A percentile compares a stretch with the other conserved stretches of the same genome.
These are phyloP conservation scores for Xyrichtys novacula DNA, from an alignment of 2,797 vertebrate genomes.

Conservation along the genomic window DNA sequence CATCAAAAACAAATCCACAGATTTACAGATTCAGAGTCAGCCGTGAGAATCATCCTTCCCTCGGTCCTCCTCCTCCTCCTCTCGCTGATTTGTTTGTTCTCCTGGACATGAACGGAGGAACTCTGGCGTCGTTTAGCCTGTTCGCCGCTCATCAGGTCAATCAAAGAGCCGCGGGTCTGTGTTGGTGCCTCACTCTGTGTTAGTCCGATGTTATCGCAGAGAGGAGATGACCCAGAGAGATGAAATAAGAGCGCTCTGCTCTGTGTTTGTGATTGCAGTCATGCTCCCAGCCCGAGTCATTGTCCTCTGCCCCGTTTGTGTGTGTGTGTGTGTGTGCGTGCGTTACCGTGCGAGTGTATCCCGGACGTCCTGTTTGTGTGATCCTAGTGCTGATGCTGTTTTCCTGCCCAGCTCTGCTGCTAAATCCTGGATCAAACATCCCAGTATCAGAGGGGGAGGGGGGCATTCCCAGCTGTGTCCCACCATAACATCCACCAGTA, in stretches of 20 bases:
- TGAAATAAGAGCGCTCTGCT: slow-evolving; percentile 15
- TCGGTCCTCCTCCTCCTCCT: too few relatives aligned
- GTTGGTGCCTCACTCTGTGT: background rate
- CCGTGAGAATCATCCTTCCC: too few relatives aligned
- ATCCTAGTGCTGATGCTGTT: slow-evolving; percentile 43
- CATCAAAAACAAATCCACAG: too few relatives aligned
- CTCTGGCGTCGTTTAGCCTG: background rate
- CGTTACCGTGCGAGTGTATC: slow-evolving; percentile 48
- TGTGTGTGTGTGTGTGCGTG: slow-evolving; percentile 12
- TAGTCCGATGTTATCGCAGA: slow-evolving; percentile 4
- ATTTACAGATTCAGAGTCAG: too few relatives aligned
- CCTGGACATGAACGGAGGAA: background rate
- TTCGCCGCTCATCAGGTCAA: background rate
- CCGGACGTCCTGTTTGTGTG: slow-evolving; percentile 79
- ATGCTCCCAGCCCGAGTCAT: slow-evolving; percentile 2
- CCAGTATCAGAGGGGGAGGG: slow-evolving; percentile 3
- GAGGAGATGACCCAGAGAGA: slow-evolving; percentile 23
- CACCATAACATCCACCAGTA: slow-evolving; percentile 10
- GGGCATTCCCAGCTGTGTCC: slow-evolving; percentile 16
- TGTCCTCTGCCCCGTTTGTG: background rate
- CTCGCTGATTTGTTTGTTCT: background rate
- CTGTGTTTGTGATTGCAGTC: slow-evolving; percentile 22
- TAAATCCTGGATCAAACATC: slow-evolving; percentile 62
- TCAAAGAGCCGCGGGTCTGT: background rate
- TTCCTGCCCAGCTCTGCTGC: slow-evolving; percentile 46